Evolutionary conservation across 2,113 vertebrate species (phyloP).

Genomic region (Athene cunicularia): DNA sequence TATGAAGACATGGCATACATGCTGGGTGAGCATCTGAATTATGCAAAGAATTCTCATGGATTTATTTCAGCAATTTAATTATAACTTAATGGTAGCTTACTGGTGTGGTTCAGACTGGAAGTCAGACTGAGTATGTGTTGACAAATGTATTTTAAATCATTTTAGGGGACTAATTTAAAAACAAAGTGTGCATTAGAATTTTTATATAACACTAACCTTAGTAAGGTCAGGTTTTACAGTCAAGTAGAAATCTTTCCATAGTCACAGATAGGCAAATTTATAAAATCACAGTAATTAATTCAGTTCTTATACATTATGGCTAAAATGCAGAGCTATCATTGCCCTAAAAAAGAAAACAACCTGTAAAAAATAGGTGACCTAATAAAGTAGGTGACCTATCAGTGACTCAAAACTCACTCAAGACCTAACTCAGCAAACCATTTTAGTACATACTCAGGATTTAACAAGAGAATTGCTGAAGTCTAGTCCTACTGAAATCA

Average conservation of each 20-base stretch:
- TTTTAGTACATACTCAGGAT: accelerated
- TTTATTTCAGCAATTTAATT: conserved; percentile 2
- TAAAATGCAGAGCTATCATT: not conserved
- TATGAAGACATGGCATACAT: not conserved
- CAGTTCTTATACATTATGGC: not conserved
- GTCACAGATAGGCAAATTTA: not conserved
- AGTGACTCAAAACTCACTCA: not conserved
- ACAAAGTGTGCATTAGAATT: not conserved
- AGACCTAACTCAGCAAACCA: not conserved
- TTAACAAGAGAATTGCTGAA: not conserved
- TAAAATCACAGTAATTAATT: not conserved
- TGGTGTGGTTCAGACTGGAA: not conserved
- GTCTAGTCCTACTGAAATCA: not conserved
- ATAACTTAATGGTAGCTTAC: not conserved
- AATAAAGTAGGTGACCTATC: not conserved
- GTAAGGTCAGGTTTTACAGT: not conserved
- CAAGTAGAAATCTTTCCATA: not conserved
- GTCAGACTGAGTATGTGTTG: not conserved
- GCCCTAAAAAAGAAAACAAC: not conserved
- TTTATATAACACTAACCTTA: not conserved
- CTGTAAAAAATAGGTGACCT: not conserved
- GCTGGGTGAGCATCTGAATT: not conserved
- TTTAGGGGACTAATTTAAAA: not conserved
- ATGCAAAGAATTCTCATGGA: not conserved
- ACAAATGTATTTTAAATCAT: not conserved